These are phyloP conservation scores for Zaprionus camerounensis DNA, from an alignment of 1,140 invertebrate species.

Conservation along the genomic window DNA sequence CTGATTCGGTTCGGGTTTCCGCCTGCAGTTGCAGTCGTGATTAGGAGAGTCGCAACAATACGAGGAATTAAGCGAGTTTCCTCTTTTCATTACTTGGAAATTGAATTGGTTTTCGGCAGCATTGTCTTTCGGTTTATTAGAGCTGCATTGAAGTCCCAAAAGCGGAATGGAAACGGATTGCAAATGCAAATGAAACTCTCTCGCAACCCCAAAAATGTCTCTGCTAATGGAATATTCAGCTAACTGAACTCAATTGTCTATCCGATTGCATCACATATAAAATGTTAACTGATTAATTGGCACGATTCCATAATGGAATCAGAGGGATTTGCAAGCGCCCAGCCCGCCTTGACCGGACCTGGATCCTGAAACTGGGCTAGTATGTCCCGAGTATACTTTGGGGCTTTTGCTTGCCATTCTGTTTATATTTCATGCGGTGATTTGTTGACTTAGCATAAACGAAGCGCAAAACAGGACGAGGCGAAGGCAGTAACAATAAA, in stretches of 20 bases:
- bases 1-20: conserved; percentile 5
- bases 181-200: conserved; percentile 17
- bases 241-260: background rate
- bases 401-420: conserved; percentile 55
- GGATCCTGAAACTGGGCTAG: conserved; percentile 21
- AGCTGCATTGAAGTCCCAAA: background rate
- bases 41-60: conserved; percentile 71
- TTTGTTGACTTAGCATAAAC: conserved; percentile 74
- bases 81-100: conserved; percentile 75
- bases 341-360: background rate
- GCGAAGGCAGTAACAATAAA: conserved; percentile 63
- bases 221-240: background rate
- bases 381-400: conserved; percentile 26
- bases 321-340: background rate
- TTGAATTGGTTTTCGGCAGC: conserved; percentile 66
- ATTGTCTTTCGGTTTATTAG: conserved; percentile 39
- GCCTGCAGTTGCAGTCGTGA: conserved; percentile 54
- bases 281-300: conserved; percentile 6
- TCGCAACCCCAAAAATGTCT: conserved; percentile 1
- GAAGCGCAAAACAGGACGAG: conserved; percentile 37
- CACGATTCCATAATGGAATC: background rate
- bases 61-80: conserved; percentile 76
- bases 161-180: conserved; percentile 15
- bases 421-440: conserved; percentile 71
- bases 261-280: background rate